phyloP scores from a whole-genome alignment of 2,888 invertebrate genomes.

The Dolichopus griseipennis region DNA sequence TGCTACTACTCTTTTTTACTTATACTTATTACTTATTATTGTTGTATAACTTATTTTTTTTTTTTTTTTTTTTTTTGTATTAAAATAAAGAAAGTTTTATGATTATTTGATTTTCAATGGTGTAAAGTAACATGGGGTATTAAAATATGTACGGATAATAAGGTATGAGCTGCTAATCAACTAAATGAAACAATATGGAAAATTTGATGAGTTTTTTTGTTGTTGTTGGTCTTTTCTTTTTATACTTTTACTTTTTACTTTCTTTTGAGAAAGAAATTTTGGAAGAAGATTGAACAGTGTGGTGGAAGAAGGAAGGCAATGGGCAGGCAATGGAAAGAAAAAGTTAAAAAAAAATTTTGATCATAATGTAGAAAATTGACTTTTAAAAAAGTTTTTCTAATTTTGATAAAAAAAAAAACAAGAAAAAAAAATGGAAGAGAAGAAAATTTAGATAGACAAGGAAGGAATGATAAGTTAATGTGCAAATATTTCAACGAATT shows the following conservation, averaged over 20 bases:
- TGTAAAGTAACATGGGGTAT: not conserved
- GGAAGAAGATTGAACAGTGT: no score
- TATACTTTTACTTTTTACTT: no score
- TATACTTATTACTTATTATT: no score
- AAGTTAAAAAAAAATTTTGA: not conserved
- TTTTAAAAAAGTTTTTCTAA: conserved; percentile 3
- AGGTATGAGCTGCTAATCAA: conserved; percentile 4
- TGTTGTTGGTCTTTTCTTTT: not conserved
- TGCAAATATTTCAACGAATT: no score
- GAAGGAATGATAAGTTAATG: not conserved
- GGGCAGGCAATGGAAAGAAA: not conserved
- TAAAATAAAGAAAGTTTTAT: conserved; percentile 6
- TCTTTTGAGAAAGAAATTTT: no score
- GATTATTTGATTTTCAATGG: conserved; percentile 3
- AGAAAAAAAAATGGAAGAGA: not conserved
- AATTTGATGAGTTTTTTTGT: not conserved
- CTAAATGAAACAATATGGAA: conserved; percentile 6
- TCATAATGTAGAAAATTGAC: conserved; percentile 4
- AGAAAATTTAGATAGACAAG: not conserved
- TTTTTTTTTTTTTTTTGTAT: not conserved
- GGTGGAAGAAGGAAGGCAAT: no score
- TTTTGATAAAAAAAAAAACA: not conserved
- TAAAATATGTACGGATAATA: not conserved
- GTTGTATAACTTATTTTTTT: not conserved
- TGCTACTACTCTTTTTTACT: no score